These are phyloP conservation scores for Zophobas morio DNA, from an alignment of 1,140 invertebrate genomes.

Conservation along the genomic window DNA sequence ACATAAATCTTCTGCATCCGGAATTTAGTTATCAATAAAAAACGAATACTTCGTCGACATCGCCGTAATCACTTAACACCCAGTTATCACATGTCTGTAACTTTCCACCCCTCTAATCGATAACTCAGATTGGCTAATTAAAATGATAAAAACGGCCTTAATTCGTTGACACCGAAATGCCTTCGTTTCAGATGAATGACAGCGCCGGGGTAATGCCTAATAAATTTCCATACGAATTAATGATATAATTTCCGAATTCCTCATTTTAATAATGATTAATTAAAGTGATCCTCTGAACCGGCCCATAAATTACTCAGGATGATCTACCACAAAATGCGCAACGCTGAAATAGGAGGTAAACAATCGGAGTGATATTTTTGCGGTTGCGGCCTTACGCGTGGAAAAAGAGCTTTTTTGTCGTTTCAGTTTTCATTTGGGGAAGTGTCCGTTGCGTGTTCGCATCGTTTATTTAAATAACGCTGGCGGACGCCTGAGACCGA, in stretches of 20 bases:
- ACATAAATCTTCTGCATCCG: neutral
- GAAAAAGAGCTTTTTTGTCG: neutral
- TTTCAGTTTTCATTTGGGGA: neutral
- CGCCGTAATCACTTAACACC: neutral
- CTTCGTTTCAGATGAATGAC: neutral
- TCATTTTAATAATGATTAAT: constrained; percentile 26
- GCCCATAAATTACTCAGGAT: neutral
- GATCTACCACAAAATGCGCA: neutral
- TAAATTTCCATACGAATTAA: constrained; percentile 27
- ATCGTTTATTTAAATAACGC: constrained; percentile 22
- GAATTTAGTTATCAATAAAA: neutral
- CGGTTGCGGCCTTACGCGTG: neutral
- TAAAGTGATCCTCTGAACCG: constrained; percentile 1
- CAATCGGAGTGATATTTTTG: neutral
- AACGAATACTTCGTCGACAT: neutral
- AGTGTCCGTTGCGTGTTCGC: neutral
- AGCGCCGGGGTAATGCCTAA: neutral
- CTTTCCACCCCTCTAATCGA: neutral
- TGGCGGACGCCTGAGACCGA: neutral
- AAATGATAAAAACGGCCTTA: constrained; percentile 27
- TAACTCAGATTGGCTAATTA: constrained; percentile 30
- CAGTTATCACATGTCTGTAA: neutral
- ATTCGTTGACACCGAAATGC: constrained; percentile 28
- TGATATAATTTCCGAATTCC: constrained; percentile 33
- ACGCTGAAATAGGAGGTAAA: constrained; percentile 1